Evolutionary conservation across 1,140 invertebrate genomes (phyloP), one percentile per base, ranked within the genome.

Genomic region (Drosophila arawakana): DNA sequence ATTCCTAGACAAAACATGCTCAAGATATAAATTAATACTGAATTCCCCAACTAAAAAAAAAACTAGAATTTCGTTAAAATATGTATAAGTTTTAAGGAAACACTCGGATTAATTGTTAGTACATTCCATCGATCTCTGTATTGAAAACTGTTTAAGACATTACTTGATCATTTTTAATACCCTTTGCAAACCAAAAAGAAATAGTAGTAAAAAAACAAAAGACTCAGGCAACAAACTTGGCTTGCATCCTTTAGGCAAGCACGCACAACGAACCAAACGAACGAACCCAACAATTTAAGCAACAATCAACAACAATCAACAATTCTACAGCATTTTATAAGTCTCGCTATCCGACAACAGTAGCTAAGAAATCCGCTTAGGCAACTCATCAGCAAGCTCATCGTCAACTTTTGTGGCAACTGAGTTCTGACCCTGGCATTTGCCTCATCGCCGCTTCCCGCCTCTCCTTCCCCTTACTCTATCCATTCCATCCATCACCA

Each of bases 341-440:
- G 25, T 30, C 25, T 30, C 25, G 25, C 25, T 5, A 30, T 30
- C 25, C 6, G 25, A 30, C 50, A 65, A 65, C 60, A 72, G 58
- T 54, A 70, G 67, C 49, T 18, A 44, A n/a, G 47, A 60, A 70
- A 70, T 70, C 67, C 37, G 67, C 57, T 70, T 70, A 61, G 47
- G 46, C 39, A 71, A 35, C 63, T 50, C 44, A 43, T 50, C 50
- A 21, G 7, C 11, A 52, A 11, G 37, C n/a, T 2, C 41, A 18
- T n/a, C 18, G 13, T 0, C 58, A 35, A 34, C 11, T 10, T 6
- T 21, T 10, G 10, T 39, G 7, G 10, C 5, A 41, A 15, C 54
- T 15, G 59, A 62, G 34, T 18, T 46, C 41, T 50, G 68, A 63
- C 68, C 68, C 60, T 65, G 68, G 60, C 68, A 65, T 71, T 71